Conservation (phyloP, 2,113 vertebrate species). For the human (Homo sapiens) region GRCh38 chr20:37160501-37161000, state of each 20-base stretch:
- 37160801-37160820: background rate
- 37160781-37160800: background rate
- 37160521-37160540: background rate
- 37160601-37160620: background rate
- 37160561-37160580: background rate
- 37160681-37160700: background rate
- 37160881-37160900: background rate
- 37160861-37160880: background rate
- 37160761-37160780: background rate
- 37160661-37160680: conserved; percentile 13
- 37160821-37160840: background rate
- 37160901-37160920: no score
- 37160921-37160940: no score
- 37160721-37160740: background rate
- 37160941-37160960: no score
- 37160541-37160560: background rate
- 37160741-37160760: background rate
- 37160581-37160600: background rate
- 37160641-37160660: background rate
- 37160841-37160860: background rate
- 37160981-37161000: no score
- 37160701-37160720: background rate
- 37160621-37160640: background rate
- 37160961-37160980: no score
- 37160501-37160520: background rate